A percentile compares a stretch with the other conserved stretches of the same genome.
These are phyloP conservation scores for Chaenocephalus aceratus DNA, from an alignment of 2,113 vertebrate genomes.

Conservation along the genomic window DNA sequence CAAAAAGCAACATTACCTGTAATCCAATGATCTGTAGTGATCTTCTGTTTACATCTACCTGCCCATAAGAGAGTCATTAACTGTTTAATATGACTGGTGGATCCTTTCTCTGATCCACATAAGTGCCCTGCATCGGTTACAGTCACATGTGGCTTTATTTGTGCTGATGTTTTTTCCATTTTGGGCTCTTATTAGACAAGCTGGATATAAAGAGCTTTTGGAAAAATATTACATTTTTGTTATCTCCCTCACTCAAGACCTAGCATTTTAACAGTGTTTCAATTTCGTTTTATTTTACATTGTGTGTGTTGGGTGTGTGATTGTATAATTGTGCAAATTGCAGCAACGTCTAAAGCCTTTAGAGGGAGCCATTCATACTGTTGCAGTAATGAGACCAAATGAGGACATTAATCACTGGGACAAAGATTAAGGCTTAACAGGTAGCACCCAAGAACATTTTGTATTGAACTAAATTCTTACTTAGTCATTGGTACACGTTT, in stretches of 20 bases:
- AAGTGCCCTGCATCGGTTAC: constrained; percentile 8
- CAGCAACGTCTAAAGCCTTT: constrained; percentile 32
- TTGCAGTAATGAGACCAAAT: constrained; percentile 16
- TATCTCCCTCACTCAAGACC: constrained; percentile 5
- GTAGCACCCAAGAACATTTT: not conserved
- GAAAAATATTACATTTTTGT: constrained; percentile 13
- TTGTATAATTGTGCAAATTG: constrained; percentile 1
- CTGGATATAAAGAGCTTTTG: constrained; percentile 20
- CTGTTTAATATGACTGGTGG: constrained; percentile 30
- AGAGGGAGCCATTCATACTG: constrained; percentile 48
- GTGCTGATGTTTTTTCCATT: constrained; percentile 30
- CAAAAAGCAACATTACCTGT: too few relatives aligned
- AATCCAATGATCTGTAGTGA: too few relatives aligned
- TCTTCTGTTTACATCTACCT: not conserved
- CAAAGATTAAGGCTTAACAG: constrained; percentile 4
- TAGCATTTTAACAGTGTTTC: constrained; percentile 1
- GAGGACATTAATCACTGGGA: constrained; percentile 32
- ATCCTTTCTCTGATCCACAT: constrained; percentile 25
- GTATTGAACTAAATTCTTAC: not conserved
- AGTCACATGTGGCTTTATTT: constrained; percentile 23
- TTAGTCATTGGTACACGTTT: too few relatives aligned
- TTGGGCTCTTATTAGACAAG: not conserved
- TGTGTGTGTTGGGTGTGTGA: not conserved
- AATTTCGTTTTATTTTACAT: not conserved
- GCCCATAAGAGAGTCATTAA: not conserved